Evolutionary conservation across 2,797 vertebrate genomes (phyloP), one percentile per base, ranked within the genome.

Genomic region (Phrynocephalus forsythii): DNA sequence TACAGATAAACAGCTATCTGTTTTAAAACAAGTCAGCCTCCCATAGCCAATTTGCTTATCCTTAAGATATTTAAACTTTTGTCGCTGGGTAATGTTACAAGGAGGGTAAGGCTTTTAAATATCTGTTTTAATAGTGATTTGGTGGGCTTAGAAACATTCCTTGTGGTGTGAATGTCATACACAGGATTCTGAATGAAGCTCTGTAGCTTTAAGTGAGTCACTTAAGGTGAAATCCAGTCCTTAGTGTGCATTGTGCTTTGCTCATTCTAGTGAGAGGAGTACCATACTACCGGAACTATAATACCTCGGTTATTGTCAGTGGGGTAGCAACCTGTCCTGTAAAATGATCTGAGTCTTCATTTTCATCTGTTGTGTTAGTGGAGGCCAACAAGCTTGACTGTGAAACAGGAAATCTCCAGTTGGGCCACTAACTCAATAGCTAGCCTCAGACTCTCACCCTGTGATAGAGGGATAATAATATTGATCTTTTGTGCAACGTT

Each of bases 161-260:
- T 90, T 85, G 38, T 88, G 33, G 75, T 52, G 89, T 76, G 83
- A 88, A 82, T 91, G 66, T 72, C 84, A 15, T 60, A 44, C 84
- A 33, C 33, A 89, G 26, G 15, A 79, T 6, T 71, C 73, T 82
- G 86, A 68, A 38, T 85, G 48, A 13, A 33, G 33, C 60, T 73
- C 13, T 89, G 56, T 84, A 28, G 73, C 89, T 91, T 88, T 81
- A 90, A 88, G 33, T 72, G 82, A 84, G 87, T 88, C 82, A 79
- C 60, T 79, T 84, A 72, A 84, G 82, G 82, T 79, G 87, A 88
- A 83, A 88, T n/a, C 28, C 26, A 63, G 52, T 30, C 9, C 20
- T 56, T 87, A 50, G 44, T 18, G 15, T 83, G 69, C 22, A 68
- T 24, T 50, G 3, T 78, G 48, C 22, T 71, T 78, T 63, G 76